A percentile compares a stretch with the other conserved stretches of the same genome.
Evolutionary conservation across 2,888 invertebrate species (phyloP).

Genomic region (Mechanitis messenoides): DNA sequence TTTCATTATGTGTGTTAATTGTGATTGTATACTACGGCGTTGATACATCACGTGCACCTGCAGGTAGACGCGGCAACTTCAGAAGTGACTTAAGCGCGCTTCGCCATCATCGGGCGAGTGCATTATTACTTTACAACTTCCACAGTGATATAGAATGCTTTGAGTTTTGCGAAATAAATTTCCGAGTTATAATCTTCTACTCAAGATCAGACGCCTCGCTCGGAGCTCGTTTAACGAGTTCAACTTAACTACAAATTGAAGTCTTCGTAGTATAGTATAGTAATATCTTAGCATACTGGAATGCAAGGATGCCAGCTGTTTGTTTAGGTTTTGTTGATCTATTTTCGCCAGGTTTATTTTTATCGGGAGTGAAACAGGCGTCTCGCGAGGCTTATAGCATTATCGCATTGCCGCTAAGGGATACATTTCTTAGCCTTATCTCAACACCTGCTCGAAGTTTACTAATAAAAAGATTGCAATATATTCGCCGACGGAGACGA

Average conservation of each 20-base stretch:
- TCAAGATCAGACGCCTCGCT: conserved; percentile 19
- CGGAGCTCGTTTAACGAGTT: conserved; percentile 19
- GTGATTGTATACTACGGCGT: conserved; percentile 22
- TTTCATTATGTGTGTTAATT: conserved; percentile 13
- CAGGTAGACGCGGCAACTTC: conserved; percentile 25
- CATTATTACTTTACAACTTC: conserved; percentile 21
- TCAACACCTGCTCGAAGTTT: conserved; percentile 16
- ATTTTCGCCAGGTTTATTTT: conserved; percentile 46
- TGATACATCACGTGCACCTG: conserved; percentile 31
- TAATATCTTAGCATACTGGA: conserved; percentile 52
- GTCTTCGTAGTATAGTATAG: conserved; percentile 22
- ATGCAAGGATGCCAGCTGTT: conserved; percentile 54
- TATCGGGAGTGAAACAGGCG: conserved; percentile 25
- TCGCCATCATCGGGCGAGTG: conserved; percentile 19
- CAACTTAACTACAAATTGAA: conserved; percentile 24
- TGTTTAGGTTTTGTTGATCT: conserved; percentile 42
- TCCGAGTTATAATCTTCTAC: conserved; percentile 28
- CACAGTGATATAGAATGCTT: conserved; percentile 17
- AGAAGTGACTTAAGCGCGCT: conserved; percentile 26
- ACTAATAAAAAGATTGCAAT: conserved; percentile 5
- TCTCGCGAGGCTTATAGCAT: conserved; percentile 24
- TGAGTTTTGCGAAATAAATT: conserved; percentile 19
- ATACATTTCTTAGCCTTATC: conserved; percentile 14
- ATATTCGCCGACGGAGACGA: not conserved
- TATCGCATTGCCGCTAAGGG: conserved; percentile 16